Conservation (phyloP, 2,888 invertebrate genomes). For the Phymatocera aterrima region DNA sequence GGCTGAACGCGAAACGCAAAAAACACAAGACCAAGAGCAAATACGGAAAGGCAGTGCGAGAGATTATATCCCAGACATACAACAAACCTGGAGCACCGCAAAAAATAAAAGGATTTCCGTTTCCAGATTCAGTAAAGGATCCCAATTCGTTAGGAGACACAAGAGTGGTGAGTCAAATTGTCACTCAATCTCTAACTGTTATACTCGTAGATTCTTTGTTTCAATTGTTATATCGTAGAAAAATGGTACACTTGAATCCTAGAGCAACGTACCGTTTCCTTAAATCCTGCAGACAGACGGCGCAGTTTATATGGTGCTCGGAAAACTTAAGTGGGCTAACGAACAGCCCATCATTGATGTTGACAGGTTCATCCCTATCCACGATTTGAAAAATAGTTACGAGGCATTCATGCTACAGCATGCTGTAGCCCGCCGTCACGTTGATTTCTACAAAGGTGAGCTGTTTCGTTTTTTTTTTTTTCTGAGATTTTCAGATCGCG, state of each 20-base stretch:
- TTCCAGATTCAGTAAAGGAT: background rate
- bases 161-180: slow-evolving; percentile 38
- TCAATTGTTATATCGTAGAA: too few species aligned
- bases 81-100: background rate
- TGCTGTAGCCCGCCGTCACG: background rate
- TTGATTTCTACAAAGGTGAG: slow-evolving; percentile 5
- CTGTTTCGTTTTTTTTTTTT: background rate
- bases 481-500: background rate
- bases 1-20: background rate
- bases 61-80: too few species aligned
- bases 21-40: background rate
- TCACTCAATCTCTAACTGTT: too few species aligned
- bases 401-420: slow-evolving; percentile 7
- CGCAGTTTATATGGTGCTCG: background rate
- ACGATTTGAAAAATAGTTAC: background rate
- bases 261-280: background rate
- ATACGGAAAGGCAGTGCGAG: background rate
- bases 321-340: slow-evolving; percentile 1
- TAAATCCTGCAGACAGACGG: background rate
- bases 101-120: background rate
- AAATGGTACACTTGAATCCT: too few species aligned
- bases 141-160: background rate
- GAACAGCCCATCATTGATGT: slow-evolving; percentile 10
- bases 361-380: slow-evolving; percentile 10
- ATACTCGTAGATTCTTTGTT: too few species aligned